Evolutionary conservation across 2,113 vertebrate genomes (phyloP), one percentile per base, ranked within the genome.

Genomic region (Xiphias gladius): DNA sequence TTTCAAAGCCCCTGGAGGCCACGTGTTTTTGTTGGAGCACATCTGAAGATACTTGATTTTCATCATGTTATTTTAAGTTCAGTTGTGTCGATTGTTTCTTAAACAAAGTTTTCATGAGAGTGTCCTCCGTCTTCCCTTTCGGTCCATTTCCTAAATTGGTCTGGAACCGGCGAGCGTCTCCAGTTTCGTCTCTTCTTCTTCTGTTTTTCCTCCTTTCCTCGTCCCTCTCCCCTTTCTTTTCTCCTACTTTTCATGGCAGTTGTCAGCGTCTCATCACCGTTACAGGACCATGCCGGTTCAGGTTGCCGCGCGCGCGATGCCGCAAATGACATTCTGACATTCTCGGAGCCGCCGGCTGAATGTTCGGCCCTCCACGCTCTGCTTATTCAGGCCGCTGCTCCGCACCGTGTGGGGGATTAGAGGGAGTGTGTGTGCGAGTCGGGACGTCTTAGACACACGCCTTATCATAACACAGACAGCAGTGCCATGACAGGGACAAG

Each of bases 341-440:
- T 90, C 82, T 73, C 84, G 84, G 28, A 48, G 76, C 79, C 73
- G 61, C 67, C 76, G 84, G 75, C 79, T 76, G 67, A 87, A 93
- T 17, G 20, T 88, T 92, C 72, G 73, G 72, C 82, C 87, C 88
- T 85, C 80, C 62, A 41, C 91, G 65, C 89, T 69, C 32, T 96
- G 85, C 91, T 95, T 94, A 93, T 93, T 94, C 94, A 96, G 94
- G 91, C 92, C 76, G 26, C 68, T 35, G 75, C 68, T 89, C 79
- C 43, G 37, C 80, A 73, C 89, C 57, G 79, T 79, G 91, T 79
- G 88, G 72, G 80, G 91, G 91, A 87, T 94, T 84, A 90, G 12
- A 73, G 50, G 79, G 78, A 50, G 55, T 82, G 61, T 80, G 26
- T 65, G 52, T 58, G 76, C 73, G 82, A 0, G 87, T 69, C 26